Conservation (phyloP, 2,797 vertebrate species). For the Echiichthys vipera region DNA sequence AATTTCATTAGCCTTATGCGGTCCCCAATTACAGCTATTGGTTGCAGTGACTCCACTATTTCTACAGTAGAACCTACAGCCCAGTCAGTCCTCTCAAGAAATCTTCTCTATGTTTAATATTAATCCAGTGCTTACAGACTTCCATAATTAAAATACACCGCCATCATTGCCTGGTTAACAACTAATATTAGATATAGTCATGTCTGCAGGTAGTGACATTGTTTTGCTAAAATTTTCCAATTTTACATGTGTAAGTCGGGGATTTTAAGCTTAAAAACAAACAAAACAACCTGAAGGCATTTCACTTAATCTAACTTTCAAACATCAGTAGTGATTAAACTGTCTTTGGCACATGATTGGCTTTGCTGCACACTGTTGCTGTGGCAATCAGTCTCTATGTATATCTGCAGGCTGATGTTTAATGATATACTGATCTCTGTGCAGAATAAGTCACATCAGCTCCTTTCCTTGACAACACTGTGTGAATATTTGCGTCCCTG, state of each 20-base stretch:
- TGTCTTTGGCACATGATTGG: not conserved
- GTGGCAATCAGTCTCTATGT: not conserved
- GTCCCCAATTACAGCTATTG: slow-evolving; percentile 27
- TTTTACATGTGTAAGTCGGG: not conserved
- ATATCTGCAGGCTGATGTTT: not conserved
- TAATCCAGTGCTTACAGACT: not conserved
- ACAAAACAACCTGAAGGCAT: not conserved
- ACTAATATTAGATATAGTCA: not conserved
- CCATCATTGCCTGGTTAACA: not conserved
- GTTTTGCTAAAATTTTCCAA: not conserved
- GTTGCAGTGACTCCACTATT: slow-evolving; percentile 23
- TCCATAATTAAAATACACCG: no score
- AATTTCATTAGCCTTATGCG: slow-evolving; percentile 54
- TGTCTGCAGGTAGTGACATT: not conserved
- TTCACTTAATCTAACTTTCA: not conserved
- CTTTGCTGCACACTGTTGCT: not conserved
- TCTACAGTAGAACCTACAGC: slow-evolving; percentile 1
- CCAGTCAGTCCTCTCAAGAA: not conserved
- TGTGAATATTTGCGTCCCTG: slow-evolving; percentile 6
- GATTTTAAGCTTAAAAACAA: not conserved
- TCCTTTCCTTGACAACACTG: not conserved
- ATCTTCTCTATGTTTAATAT: not conserved
- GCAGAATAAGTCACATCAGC: not conserved
- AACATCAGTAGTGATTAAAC: not conserved
- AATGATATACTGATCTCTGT: not conserved